Evolutionary conservation across 2,797 vertebrate genomes (phyloP), one percentile per base, ranked within the genome.

Genomic region (Clarias pachynema): DNA sequence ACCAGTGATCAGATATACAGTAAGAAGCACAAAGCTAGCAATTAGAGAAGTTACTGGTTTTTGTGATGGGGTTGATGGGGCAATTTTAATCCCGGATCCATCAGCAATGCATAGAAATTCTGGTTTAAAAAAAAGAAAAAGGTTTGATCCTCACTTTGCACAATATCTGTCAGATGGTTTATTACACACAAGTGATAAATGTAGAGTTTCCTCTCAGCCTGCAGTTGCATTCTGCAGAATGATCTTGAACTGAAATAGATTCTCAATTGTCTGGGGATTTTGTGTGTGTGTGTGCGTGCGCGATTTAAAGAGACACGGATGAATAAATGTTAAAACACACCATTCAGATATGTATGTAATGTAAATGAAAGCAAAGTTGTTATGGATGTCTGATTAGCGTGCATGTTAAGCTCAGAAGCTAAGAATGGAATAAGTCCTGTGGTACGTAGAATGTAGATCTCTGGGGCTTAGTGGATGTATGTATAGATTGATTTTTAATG

Each of bases 311-410:
- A 77, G 22, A 37, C 75, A 24, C 7, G 66, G 81, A 73, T 70
- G 62, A 78, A 59, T 72, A 72, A 73, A 86, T 84, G 79, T 66
- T 74, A 81, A 88, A 81, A 82, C 70, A 22, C 82, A 53, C 49
- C 49, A 66, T 81, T 78, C 34, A 73, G 53, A 79, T 70, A 68
- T 68, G 83, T 87, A 73, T 84, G 85, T 80, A 37, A 81, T 82
- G 75, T 84, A 82, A 85, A 65, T 75, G 63, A 80, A 57, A 82
- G 75, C 82, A 83, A 82, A 73, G 62, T 85, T 81, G 56, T 81
- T 86, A 24, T 78, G 87, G 68, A 84, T 82, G 83, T 85, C 70
- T 84, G 85, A 77, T 82, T 87, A 86, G 88, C 84, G 90, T 88
- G 88, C 77, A 88, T 86, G 87, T 74, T 69, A 65, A 20, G 78